Conservation (phyloP, 2,888 invertebrate species). For the Morpho achilles region DNA sequence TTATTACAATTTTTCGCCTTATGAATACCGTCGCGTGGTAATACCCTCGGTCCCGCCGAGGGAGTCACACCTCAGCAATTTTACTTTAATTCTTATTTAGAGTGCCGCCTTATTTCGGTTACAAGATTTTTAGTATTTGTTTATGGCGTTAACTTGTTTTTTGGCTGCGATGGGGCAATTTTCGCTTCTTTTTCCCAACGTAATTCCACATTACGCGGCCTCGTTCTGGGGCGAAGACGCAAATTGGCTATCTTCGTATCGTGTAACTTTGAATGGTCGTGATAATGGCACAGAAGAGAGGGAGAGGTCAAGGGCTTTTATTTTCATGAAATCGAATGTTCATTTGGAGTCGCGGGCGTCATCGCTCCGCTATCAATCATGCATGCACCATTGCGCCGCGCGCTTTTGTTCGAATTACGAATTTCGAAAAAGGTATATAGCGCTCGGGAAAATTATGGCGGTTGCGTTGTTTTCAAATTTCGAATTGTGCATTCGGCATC, state of each 20-base stretch:
- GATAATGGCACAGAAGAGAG: constrained; percentile 30
- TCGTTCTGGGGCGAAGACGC: constrained; percentile 41
- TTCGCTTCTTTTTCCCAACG: constrained; percentile 56
- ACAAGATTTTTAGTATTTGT: constrained; percentile 78
- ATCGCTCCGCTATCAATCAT: constrained; percentile 74
- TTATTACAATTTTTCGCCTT: constrained; percentile 79
- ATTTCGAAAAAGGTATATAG: constrained; percentile 71
- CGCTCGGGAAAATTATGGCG: constrained; percentile 64
- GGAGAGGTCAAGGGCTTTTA: constrained; percentile 66
- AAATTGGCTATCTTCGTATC: constrained; percentile 48
- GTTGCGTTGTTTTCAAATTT: constrained; percentile 65
- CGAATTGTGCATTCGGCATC: constrained; percentile 46
- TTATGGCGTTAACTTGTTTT: constrained; percentile 66
- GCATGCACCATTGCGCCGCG: constrained; percentile 74
- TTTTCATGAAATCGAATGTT: constrained; percentile 56
- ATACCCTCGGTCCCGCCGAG: constrained; percentile 51
- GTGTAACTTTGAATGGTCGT: constrained; percentile 19
- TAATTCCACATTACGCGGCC: constrained; percentile 52
- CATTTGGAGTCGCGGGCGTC: constrained; percentile 50
- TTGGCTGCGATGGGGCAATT: constrained; percentile 57
- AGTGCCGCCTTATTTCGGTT: constrained; percentile 74
- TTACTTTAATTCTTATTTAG: constrained; percentile 78
- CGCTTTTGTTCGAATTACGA: constrained; percentile 75
- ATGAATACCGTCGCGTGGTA: constrained; percentile 73
- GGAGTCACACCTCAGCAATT: constrained; percentile 76